Conservation (phyloP, 2,888 invertebrate genomes). For the Hyposoter dolosus region DNA sequence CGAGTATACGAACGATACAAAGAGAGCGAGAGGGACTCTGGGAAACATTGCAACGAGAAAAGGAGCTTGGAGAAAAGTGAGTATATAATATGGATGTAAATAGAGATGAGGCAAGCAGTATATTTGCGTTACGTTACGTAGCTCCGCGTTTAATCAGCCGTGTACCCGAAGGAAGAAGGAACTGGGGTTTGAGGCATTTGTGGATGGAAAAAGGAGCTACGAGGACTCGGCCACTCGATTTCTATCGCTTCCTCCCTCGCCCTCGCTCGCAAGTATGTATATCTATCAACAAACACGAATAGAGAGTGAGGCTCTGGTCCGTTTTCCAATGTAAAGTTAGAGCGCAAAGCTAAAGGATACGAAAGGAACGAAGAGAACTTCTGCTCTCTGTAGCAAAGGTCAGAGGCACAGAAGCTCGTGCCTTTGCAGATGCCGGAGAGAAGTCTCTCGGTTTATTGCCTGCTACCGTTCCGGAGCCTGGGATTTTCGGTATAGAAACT, state of each 20-base stretch:
- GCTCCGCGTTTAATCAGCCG: slow-evolving; percentile 84
- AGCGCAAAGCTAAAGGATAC: slow-evolving; percentile 60
- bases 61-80: slow-evolving; percentile 60
- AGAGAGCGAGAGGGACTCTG: slow-evolving; percentile 57
- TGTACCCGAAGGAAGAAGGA: slow-evolving; percentile 77
- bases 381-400: slow-evolving; percentile 70
- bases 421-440: slow-evolving; percentile 75
- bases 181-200: slow-evolving; percentile 73
- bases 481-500: slow-evolving; percentile 51
- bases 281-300: background rate
- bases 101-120: slow-evolving; percentile 74
- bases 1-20: slow-evolving; percentile 57
- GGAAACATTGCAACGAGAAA: slow-evolving; percentile 61
- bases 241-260: slow-evolving; percentile 14
- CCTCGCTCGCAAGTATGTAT: background rate
- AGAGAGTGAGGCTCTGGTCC: slow-evolving; percentile 42
- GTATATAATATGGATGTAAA: slow-evolving; percentile 22
- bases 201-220: slow-evolving; percentile 75
- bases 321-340: slow-evolving; percentile 46
- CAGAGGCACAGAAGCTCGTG: slow-evolving; percentile 56
- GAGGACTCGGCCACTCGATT: slow-evolving; percentile 34
- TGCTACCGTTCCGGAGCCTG: slow-evolving; percentile 58
- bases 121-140: slow-evolving; percentile 84
- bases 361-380: slow-evolving; percentile 67
- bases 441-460: slow-evolving; percentile 75